Evolutionary conservation across 2,888 invertebrate species (phyloP).

Genomic region (Venusia cambrica): DNA sequence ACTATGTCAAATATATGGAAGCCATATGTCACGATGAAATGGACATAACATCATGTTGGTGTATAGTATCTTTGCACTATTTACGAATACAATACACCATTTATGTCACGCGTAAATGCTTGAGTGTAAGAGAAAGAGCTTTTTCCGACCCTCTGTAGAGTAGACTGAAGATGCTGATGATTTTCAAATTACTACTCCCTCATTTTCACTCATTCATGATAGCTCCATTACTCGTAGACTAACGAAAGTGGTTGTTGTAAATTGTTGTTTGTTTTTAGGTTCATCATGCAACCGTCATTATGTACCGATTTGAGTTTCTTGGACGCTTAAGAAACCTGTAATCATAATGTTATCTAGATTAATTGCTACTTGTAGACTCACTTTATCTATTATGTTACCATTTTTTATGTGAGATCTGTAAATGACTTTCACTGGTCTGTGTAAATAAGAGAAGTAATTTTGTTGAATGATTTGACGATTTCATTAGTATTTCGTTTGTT

Average conservation of each 20-base stretch:
- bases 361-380: constrained; percentile 42
- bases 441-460: constrained; percentile 45
- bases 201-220: constrained; percentile 16
- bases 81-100: no score
- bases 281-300: constrained; percentile 41
- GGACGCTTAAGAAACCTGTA: constrained; percentile 32
- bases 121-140: no score
- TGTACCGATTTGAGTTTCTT: constrained; percentile 32
- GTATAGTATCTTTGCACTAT: no score
- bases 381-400: constrained; percentile 42
- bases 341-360: constrained; percentile 44
- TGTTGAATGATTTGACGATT: no score
- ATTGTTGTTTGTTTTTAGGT: constrained; percentile 46
- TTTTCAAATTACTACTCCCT: no score
- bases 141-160: no score
- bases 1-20: no score
- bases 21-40: no score
- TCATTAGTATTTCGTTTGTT: no score
- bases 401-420: constrained; percentile 46
- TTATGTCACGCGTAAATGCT: no score
- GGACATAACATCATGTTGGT: no score
- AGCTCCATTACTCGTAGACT: constrained; percentile 11
- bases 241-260: constrained; percentile 33
- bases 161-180: no score
- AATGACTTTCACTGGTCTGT: constrained; percentile 51